A percentile compares a stretch with the other conserved stretches of the same genome.
Conservation (phyloP, 2,888 invertebrate genomes). For the Cantharis rufa region DNA sequence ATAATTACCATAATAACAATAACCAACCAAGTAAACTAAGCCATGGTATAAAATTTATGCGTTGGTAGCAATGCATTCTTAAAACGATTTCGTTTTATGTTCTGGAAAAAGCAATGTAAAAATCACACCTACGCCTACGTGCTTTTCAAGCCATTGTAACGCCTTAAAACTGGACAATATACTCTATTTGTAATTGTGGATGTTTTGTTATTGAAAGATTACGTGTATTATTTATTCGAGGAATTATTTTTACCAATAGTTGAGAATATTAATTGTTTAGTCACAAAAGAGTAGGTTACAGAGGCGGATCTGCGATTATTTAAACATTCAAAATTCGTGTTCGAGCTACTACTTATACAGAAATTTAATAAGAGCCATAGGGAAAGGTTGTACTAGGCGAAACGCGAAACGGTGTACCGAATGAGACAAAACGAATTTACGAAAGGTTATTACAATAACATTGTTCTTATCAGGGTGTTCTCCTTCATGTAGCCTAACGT, state of each 20-base stretch:
- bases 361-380: too few relatives aligned
- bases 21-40: background rate
- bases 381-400: too few relatives aligned
- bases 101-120: background rate
- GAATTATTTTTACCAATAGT: background rate
- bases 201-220: constrained; percentile 5
- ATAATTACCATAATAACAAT: background rate
- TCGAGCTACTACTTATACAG: too few relatives aligned
- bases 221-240: background rate
- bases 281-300: background rate
- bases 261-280: background rate
- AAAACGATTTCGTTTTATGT: constrained; percentile 4
- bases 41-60: background rate
- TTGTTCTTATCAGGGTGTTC: too few relatives aligned
- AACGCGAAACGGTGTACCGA: too few relatives aligned
- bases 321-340: too few relatives aligned
- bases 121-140: background rate
- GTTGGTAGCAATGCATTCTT: constrained; percentile 7
- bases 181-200: background rate
- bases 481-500: too few relatives aligned
- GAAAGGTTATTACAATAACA: too few relatives aligned
- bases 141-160: background rate
- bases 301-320: too few relatives aligned
- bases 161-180: constrained; percentile 7
- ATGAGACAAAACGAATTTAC: too few relatives aligned